A percentile compares a stretch with the other conserved stretches of the same genome.
Conservation (phyloP, 2,113 vertebrate genomes). For the Microcebus lehilahytsara region DNA sequence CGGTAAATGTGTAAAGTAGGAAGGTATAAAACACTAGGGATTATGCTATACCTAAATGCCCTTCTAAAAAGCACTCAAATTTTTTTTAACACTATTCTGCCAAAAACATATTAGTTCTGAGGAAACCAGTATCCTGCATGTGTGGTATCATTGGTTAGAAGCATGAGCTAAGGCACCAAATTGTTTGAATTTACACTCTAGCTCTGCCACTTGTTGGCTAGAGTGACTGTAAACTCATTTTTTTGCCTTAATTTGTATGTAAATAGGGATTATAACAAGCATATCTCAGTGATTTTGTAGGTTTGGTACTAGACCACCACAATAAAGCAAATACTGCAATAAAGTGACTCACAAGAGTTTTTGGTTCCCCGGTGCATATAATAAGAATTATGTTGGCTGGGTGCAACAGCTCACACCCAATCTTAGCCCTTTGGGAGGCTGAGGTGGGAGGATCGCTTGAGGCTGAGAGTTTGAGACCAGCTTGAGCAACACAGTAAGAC, state of each 20-base stretch:
- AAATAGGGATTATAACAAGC: not conserved
- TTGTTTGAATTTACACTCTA: constrained; percentile 37
- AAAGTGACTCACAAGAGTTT: not conserved
- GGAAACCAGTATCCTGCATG: not conserved
- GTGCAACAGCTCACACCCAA: no score
- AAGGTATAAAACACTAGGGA: not conserved
- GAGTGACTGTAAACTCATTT: not conserved
- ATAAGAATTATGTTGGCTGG: not conserved
- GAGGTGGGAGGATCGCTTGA: not conserved
- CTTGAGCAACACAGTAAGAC: not conserved
- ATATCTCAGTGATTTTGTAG: not conserved
- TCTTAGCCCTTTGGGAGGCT: no score
- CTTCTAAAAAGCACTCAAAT: not conserved
- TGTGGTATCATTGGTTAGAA: constrained; percentile 4
- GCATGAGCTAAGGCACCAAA: not conserved
- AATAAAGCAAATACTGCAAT: not conserved
- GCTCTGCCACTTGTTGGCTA: not conserved
- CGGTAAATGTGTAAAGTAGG: not conserved
- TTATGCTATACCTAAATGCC: not conserved
- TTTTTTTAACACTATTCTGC: not conserved
- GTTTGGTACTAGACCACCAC: not conserved
- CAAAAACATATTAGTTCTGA: constrained; percentile 9
- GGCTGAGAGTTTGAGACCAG: not conserved
- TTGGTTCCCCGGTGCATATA: not conserved
- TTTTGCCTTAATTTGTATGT: not conserved